Conservation (phyloP, 2,113 vertebrate genomes). For the Elanus axillaris region DNA sequence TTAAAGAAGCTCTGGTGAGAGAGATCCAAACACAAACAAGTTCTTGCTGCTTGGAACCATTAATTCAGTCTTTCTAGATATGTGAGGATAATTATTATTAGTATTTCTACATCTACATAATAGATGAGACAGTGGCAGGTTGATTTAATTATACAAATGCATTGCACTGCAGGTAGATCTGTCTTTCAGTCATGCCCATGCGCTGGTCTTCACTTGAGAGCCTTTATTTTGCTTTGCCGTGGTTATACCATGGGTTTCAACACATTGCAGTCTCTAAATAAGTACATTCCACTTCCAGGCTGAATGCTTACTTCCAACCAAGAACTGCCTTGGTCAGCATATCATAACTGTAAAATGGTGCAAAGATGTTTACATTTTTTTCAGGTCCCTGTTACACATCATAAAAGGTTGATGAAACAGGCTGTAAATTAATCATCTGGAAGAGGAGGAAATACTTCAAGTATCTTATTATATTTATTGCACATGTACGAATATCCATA, state of each 20-base stretch:
- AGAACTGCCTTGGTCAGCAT: constrained; percentile 24
- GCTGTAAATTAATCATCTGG: constrained; percentile 57
- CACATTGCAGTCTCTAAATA: not conserved
- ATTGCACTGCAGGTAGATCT: constrained; percentile 7
- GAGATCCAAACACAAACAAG: constrained; percentile 69
- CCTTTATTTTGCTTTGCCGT: not conserved
- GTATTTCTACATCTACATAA: constrained; percentile 44
- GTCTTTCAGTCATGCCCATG: not conserved
- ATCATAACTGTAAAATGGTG: constrained; percentile 54
- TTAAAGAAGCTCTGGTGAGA: constrained; percentile 73
- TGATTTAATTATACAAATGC: constrained; percentile 58
- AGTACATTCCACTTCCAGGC: constrained; percentile 4
- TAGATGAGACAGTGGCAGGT: constrained; percentile 41
- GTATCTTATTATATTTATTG: constrained; percentile 48
- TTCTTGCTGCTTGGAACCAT: constrained; percentile 62
- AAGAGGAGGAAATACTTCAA: constrained; percentile 45
- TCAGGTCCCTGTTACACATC: constrained; percentile 49
- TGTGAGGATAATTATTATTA: constrained; percentile 38
- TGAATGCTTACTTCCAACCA: not conserved
- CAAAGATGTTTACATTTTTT: constrained; percentile 56
- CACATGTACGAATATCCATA: not conserved
- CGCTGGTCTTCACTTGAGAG: not conserved
- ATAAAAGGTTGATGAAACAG: constrained; percentile 70
- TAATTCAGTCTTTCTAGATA: constrained; percentile 47
- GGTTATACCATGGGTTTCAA: not conserved